Evolutionary conservation across 2,113 vertebrate species (phyloP).

Genomic region (Hyperopisus bebe): DNA sequence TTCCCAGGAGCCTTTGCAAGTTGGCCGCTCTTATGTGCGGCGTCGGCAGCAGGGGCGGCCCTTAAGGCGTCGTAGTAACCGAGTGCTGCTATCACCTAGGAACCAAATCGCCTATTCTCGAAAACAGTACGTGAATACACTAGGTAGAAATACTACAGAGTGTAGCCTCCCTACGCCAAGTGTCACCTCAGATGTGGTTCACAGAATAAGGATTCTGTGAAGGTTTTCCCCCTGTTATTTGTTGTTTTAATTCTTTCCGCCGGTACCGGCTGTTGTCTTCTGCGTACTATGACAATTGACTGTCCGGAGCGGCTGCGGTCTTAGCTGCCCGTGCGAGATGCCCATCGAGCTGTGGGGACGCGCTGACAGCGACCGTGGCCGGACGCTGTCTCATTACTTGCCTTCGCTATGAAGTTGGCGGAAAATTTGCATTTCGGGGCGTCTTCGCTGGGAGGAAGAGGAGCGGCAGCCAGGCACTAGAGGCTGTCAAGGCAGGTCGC

Average conservation of each 20-base stretch:
- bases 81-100: slow-evolving; percentile 26
- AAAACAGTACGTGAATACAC: slow-evolving; percentile 34
- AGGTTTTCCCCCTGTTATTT: neutral
- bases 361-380: slow-evolving; percentile 18
- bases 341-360: slow-evolving; percentile 10
- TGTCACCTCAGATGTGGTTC: slow-evolving; percentile 14
- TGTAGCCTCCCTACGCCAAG: slow-evolving; percentile 5
- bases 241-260: neutral
- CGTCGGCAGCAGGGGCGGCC: slow-evolving; percentile 36
- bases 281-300: slow-evolving; percentile 2
- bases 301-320: neutral
- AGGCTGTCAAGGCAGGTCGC: slow-evolving; percentile 15
- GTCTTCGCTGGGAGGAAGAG: slow-evolving; percentile 15
- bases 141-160: slow-evolving; percentile 11
- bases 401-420: slow-evolving; percentile 22
- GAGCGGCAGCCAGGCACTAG: neutral
- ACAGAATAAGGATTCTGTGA: slow-evolving; percentile 9
- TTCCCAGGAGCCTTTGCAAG: neutral
- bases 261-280: slow-evolving; percentile 15
- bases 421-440: slow-evolving; percentile 25
- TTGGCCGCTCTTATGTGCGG: neutral
- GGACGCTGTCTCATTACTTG: slow-evolving; percentile 20
- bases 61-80: slow-evolving; percentile 46
- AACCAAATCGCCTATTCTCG: slow-evolving; percentile 39
- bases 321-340: slow-evolving; percentile 19